These are phyloP conservation scores for Ormyrus labotus DNA, from an alignment of 2,888 invertebrate species.

Conservation along the genomic window DNA sequence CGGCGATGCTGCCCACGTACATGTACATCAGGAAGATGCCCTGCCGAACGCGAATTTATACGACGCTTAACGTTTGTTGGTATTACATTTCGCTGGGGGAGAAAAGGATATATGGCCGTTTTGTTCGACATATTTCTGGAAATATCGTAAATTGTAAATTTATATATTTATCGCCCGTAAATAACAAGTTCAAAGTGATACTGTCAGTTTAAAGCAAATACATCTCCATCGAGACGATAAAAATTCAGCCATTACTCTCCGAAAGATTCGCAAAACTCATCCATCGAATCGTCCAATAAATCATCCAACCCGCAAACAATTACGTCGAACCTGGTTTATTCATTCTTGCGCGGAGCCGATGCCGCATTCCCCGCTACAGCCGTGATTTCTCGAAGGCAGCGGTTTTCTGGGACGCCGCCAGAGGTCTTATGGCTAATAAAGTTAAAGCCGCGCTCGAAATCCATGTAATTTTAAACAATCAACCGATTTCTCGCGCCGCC, in stretches of 20 bases:
- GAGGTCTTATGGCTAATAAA: slow-evolving; percentile 10
- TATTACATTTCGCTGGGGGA: background rate
- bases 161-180: too few relatives aligned
- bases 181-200: too few relatives aligned
- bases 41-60: slow-evolving; percentile 63
- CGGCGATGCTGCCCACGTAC: slow-evolving; percentile 78
- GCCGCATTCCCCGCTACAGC: background rate
- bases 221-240: too few relatives aligned
- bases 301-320: too few relatives aligned
- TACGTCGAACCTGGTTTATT: too few relatives aligned
- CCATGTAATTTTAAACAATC: slow-evolving; percentile 3
- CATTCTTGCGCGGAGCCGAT: too few relatives aligned
- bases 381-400: background rate
- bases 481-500: slow-evolving; percentile 10
- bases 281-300: too few relatives aligned
- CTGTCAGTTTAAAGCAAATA: too few relatives aligned
- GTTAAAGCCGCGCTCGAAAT: background rate
- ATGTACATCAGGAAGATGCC: slow-evolving; percentile 78
- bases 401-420: slow-evolving; percentile 8
- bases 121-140: background rate
- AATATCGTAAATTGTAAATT: slow-evolving; percentile 5
- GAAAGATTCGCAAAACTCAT: too few relatives aligned
- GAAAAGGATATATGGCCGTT: background rate
- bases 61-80: background rate
- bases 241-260: too few relatives aligned